Evolutionary conservation across 2,888 invertebrate species (phyloP), one percentile per base, ranked within the genome.

Genomic region (Aleiodes alternator): DNA sequence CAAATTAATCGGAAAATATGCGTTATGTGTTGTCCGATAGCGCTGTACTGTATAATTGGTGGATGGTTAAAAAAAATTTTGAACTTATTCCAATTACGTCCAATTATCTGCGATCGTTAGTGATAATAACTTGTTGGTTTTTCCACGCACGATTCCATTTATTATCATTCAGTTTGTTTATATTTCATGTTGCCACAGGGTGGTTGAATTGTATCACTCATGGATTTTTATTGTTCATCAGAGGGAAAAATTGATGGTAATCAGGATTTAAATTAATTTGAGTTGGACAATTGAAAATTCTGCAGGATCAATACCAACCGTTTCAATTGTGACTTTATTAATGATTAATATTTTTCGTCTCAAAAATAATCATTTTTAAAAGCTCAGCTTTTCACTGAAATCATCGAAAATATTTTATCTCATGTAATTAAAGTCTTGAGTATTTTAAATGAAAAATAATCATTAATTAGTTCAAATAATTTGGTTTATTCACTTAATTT

Each of bases 1-100:
- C 87, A 88, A 88, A 88, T 88, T 88, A 88, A 88, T 88, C 87
- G 88, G 88, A 88, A 88, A 88, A 88, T 88, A 87, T 88, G 88
- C 88, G 87, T 84, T 84, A 84, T 85, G 84, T 82, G 87, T 85
- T 86, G 61, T 64, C 64, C 48, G 43, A 64, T 64, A 48, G 48
- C 43, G 48, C 43, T 64, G 64, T 14, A 43, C 11, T 83, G 82
- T 84, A 84, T 86, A 84, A 83, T 81, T 81, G 74, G 66, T 34
- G 31, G 55, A 38, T 48, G 71, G 57, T 34, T 34, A 75, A 75
- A 64, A 75, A 64, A 64, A 64, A 43, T 12, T 38, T 43, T 43
- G 34, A 38, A 72, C 69, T 34, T 72, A 76, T 66, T 61, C 72
- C 76, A 75, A 73, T 76, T 79, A 76, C 77, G 81, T 81, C 85